A percentile compares a stretch with the other conserved stretches of the same genome.
Conservation (phyloP, 1,140 invertebrate species). For the Chymomyza costata region DNA sequence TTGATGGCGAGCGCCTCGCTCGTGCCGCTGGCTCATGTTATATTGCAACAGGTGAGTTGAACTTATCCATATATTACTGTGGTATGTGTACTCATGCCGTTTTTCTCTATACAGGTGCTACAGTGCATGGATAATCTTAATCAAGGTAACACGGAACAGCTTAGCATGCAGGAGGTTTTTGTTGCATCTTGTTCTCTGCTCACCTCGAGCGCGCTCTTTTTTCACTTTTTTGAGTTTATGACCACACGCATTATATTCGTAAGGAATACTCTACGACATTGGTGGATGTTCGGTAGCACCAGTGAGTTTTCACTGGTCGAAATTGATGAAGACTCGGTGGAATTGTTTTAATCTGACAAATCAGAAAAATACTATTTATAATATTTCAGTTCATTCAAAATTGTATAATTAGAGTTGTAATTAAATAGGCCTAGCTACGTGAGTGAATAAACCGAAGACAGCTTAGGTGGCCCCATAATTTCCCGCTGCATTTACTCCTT, state of each 20-base stretch:
- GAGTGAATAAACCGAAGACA: too few species aligned
- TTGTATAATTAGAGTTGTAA: too few species aligned
- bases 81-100: background rate
- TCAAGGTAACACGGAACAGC: slow-evolving; percentile 51
- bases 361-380: too few species aligned
- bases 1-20: slow-evolving; percentile 55
- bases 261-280: slow-evolving; percentile 61
- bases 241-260: slow-evolving; percentile 62
- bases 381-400: too few species aligned
- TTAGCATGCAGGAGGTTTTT: slow-evolving; percentile 58
- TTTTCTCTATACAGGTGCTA: slow-evolving; percentile 48
- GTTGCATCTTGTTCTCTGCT: slow-evolving; percentile 60
- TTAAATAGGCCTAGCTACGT: too few species aligned
- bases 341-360: slow-evolving; percentile 42
- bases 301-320: slow-evolving; percentile 57
- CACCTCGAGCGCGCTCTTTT: slow-evolving; percentile 66
- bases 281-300: slow-evolving; percentile 70
- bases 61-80: slow-evolving; percentile 20
- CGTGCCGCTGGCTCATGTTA: slow-evolving; percentile 58
- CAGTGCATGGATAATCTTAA: slow-evolving; percentile 70
- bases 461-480: too few species aligned
- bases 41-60: slow-evolving; percentile 60
- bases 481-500: too few species aligned
- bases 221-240: slow-evolving; percentile 68
- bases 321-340: slow-evolving; percentile 56